Percentiles rank a stretch among this genome's conserved stretches.
These are phyloP conservation scores for Schizothorax lantsangensis DNA, from an alignment of 2,797 vertebrate genomes.

Conservation along the genomic window DNA sequence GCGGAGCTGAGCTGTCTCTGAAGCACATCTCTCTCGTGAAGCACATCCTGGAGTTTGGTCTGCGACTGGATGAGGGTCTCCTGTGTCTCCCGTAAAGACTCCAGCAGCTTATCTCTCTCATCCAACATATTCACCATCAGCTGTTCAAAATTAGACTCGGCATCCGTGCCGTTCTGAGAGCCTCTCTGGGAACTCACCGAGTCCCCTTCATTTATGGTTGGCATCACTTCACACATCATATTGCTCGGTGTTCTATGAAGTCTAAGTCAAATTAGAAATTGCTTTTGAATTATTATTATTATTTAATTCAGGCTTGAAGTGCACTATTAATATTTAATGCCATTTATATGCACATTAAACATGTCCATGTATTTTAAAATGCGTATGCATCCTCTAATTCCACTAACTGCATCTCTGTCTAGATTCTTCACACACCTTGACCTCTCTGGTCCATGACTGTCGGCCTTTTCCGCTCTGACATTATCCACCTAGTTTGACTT, in stretches of 20 bases:
- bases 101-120: slow-evolving; percentile 95
- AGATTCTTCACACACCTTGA: slow-evolving; percentile 49
- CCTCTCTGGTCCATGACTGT: slow-evolving; percentile 61
- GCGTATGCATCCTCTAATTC: slow-evolving; percentile 26
- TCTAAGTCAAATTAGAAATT: slow-evolving; percentile 33
- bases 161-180: slow-evolving; percentile 83
- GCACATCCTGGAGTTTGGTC: slow-evolving; percentile 90
- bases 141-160: slow-evolving; percentile 96
- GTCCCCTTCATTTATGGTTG: slow-evolving; percentile 96
- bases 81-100: slow-evolving; percentile 93
- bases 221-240: slow-evolving; percentile 99
- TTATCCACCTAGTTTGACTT: slow-evolving; percentile 78
- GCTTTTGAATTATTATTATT: background rate
- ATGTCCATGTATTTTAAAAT: slow-evolving; percentile 19
- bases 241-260: slow-evolving; percentile 54
- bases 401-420: slow-evolving; percentile 25
- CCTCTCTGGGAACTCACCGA: slow-evolving; percentile 87
- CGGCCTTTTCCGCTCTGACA: slow-evolving; percentile 72
- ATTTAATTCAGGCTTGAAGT: background rate
- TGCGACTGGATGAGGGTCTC: slow-evolving; percentile 92
- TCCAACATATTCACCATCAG: slow-evolving; percentile 99
- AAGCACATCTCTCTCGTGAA: slow-evolving; percentile 93
- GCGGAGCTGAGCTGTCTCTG: slow-evolving; percentile 95
- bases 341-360: slow-evolving; percentile 24
- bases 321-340: slow-evolving; percentile 24